phyloP scores from a whole-genome alignment of 1,140 invertebrate species.

The Lanistes nyassanus region DNA sequence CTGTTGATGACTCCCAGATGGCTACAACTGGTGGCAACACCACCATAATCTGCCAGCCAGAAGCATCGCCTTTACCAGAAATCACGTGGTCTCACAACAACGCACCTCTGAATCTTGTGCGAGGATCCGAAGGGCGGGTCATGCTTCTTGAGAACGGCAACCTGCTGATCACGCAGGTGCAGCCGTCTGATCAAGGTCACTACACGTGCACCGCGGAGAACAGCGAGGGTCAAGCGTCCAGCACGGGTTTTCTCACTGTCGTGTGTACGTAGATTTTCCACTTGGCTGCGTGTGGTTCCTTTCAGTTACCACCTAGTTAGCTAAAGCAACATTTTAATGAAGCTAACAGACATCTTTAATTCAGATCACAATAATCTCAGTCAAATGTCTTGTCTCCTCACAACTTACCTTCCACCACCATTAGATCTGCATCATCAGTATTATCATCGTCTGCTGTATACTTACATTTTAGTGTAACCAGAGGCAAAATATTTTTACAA shows the following conservation, averaged over 20 bases:
- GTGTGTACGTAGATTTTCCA: constrained; percentile 46
- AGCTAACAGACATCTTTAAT: too few relatives aligned
- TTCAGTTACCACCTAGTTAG: too few relatives aligned
- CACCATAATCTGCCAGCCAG: constrained; percentile 90
- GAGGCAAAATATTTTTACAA: too few relatives aligned
- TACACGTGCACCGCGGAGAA: constrained; percentile 66
- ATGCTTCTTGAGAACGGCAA: constrained; percentile 52
- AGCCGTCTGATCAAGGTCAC: constrained; percentile 53
- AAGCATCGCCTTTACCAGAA: constrained; percentile 90
- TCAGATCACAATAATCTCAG: too few relatives aligned
- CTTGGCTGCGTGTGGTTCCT: constrained; percentile 17
- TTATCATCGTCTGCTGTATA: too few relatives aligned
- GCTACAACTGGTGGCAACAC: constrained; percentile 90
- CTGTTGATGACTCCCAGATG: constrained; percentile 88
- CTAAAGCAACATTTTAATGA: too few relatives aligned
- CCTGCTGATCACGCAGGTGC: constrained; percentile 54
- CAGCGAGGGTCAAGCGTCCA: constrained; percentile 40
- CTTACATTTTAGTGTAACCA: too few relatives aligned
- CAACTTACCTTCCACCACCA: too few relatives aligned
- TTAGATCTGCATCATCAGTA: too few relatives aligned
- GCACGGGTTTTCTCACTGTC: constrained; percentile 39
- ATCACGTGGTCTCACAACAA: constrained; percentile 93
- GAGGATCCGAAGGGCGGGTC: constrained; percentile 28
- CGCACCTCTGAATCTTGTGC: constrained; percentile 74
- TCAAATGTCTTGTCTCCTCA: too few relatives aligned